Evolutionary conservation across 2,797 vertebrate species (phyloP), one percentile per base, ranked within the genome.

Genomic region (Tolypeutes matacus): DNA sequence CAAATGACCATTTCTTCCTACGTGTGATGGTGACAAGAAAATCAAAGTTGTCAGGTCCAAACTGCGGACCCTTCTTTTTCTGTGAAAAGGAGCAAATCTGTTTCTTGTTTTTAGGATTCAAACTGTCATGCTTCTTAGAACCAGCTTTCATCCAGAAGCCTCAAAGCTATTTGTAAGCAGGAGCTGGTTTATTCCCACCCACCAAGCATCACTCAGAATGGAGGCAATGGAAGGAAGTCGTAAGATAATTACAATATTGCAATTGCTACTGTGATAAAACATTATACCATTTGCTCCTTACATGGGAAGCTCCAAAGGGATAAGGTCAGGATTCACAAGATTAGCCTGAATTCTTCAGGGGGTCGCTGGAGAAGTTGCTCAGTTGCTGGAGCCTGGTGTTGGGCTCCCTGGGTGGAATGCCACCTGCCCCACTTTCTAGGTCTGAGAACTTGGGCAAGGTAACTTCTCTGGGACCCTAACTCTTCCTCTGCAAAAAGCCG

Each of bases 1-100:
- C 58, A 94, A 94, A 70, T 95, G 85, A 60, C 42, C 75, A 23
- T 80, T 90, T 87, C 89, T 90, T 88, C 34, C 36, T 78, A 36
- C 8, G 36, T 49, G 51, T 87, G 85, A 70, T 60, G 10, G 58
- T 4, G 13, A 82, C 11, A 36, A 13, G 12, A 70, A 6, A 51
- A 62, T 73, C 29, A 73, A 77, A 81, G 76, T 72, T 46, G 75
- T 69, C 80, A 78, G 46, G 53, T 64, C 39, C 75, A 62, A 88
- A 82, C 3, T 10, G 21, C 46, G 46, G 29, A 49, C 51, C 53
- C 10, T 72, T 83, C 34, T 69, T 93, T 58, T 58, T 94, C n/a
- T 91, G 20, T 64, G 25, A 39, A 70, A 89, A 58, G 62, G 73
- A 88, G 90, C 23, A 94, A 67, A 89, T 25, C 49, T 69, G 34